Evolutionary conservation across 2,113 vertebrate species (phyloP), one percentile per base, ranked within the genome.

Genomic region (Nyctibius bracteatus): DNA sequence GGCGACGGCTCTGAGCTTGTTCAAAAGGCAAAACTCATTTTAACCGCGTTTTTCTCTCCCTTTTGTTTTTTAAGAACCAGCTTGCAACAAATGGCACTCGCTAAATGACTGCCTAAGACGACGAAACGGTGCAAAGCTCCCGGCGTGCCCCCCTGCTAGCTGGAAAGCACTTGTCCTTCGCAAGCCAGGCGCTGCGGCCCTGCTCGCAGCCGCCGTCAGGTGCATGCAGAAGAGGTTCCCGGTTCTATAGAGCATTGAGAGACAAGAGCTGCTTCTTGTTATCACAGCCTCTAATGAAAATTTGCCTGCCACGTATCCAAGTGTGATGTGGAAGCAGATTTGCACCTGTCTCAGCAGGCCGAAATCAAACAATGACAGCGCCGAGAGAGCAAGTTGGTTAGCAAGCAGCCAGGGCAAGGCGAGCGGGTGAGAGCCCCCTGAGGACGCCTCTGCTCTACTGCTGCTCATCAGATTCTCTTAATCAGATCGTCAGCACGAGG

Each of bases 1-100:
- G 52, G 70, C n/a, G 74, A 73, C 49, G 79, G 88, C 92, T 84
- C 77, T 35, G 73, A 91, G 78, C 63, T 81, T 30, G 63, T 88
- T 93, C 90, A 83, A 51, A 86, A 78, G 79, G 83, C 88, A 94
- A 86, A 91, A 79, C 62, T 79, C 66, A 66, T 66, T 94, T 90
- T 35, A 82, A 46, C 85, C 39, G 85, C 24, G 0, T 66, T 90
- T 62, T n/a, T 86, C 63, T 72, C 62, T 31, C 13, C 78, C 30
- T 43, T 92, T 97, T 95, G 93, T 97, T 65, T 91, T 88, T 93
- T 21, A 83, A 95, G 88, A 92, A 92, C 35, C 71, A 8, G 46
- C 75, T 52, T 5, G 9, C 46, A 39, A 35, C 57, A 52, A 93
- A 80, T 27, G 66, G 78, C 51, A 35, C 85, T 94, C 4, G 19